phyloP scores from a whole-genome alignment of 1,140 invertebrate species.

The Drosophila bocki region DNA sequence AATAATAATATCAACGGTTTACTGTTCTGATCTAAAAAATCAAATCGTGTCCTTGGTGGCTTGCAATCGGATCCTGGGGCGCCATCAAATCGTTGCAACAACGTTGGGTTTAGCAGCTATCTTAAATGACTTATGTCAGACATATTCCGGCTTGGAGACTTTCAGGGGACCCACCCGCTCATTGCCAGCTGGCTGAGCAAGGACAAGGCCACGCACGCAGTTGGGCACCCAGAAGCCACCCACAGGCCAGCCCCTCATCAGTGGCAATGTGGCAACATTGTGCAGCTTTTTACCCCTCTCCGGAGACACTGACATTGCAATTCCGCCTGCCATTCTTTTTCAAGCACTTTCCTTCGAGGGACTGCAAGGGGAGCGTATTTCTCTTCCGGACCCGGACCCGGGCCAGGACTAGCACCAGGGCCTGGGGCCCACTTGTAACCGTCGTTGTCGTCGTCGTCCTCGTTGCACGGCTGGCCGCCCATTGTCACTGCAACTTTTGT shows the following conservation, averaged over 20 bases:
- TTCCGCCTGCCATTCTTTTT: constrained; percentile 74
- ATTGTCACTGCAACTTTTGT: constrained; percentile 81
- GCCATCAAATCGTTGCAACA: constrained; percentile 14
- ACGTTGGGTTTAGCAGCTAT: constrained; percentile 49
- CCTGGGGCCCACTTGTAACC: constrained; percentile 61
- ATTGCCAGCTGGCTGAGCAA: constrained; percentile 68
- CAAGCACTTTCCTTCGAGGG: constrained; percentile 64
- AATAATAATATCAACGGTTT: neutral
- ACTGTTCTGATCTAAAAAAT: neutral
- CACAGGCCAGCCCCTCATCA: constrained; percentile 29
- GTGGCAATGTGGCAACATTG: constrained; percentile 47
- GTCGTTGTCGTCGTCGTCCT: constrained; percentile 27
- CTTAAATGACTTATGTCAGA: constrained; percentile 70
- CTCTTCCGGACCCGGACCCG: constrained; percentile 9
- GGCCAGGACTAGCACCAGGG: constrained; percentile 10
- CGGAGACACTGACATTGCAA: constrained; percentile 70
- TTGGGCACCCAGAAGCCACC: constrained; percentile 9
- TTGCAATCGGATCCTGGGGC: neutral
- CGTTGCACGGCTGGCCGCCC: constrained; percentile 54
- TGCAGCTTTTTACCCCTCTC: constrained; percentile 26
- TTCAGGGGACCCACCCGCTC: constrained; percentile 2
- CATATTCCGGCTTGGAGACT: constrained; percentile 22
- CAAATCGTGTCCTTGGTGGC: neutral
- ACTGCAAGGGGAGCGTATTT: constrained; percentile 17
- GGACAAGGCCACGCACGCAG: constrained; percentile 65